Base-by-base conservation (phyloP, 92 coral and sea anemone species). In the Ricordea florida region DNA sequence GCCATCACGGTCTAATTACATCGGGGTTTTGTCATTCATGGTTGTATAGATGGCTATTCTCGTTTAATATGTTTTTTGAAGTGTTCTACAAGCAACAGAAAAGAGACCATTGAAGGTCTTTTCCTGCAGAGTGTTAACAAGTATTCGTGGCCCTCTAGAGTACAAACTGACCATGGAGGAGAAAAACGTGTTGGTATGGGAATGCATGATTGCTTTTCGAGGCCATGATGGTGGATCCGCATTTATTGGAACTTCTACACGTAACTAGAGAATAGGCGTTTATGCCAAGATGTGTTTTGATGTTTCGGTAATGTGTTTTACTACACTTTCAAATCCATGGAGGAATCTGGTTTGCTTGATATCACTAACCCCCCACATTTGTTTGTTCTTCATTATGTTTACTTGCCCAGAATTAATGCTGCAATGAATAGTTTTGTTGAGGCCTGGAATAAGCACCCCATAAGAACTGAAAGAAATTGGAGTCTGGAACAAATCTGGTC, bases 381-480 rank as follows among this genome's bases (percentile, higher is more conserved):
- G 80, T 83, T 83, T 47, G 40, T 32, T 1, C 84, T 83, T 10
- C 93, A 88, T 41, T 74, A 78, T 17, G 73, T 78, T 9, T 88
- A 55, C 47, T 69, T 72, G 1, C 79, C 89, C 31, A 77, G 86
- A 41, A 83, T 78, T 37, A 88, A 79, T 62, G 57, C 79, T 18
- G 89, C 93, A 1, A 57, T 80, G 29, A 47, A 40, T 21, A 60
- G 75, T 47, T 88, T 83, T 77, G 79, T 59, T 45, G 77, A 55
- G 9, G 84, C 87, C 57, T 88, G 86, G 86, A 88, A 88, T 57
- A 78, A 72, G 47, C 93, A 88, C 72, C 93, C 89, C 1, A 64
- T 88, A 2, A 65, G 89, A 33, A 88, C 93, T 2, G 93, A 78
- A 55, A 56, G 82, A 35, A 88, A 88, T 66, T 88, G 93, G 87